Base-by-base conservation (phyloP, 2,888 invertebrate species). In the Theretra japonica region DNA sequence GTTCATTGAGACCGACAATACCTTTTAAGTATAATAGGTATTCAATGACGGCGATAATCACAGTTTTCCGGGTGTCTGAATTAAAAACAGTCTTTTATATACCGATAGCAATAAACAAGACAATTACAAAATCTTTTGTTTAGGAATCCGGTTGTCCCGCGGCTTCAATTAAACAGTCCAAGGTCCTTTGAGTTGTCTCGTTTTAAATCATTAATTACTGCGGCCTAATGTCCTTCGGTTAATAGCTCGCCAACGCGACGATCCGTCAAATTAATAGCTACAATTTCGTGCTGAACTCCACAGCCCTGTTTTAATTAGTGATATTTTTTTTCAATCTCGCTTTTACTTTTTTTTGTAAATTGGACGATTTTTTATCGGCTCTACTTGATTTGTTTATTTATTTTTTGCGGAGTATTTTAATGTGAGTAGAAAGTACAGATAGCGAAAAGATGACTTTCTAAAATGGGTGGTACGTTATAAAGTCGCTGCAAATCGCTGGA, bases 131-230 rank as follows among this genome's bases (percentile, higher is more conserved):
- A 65, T 65, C 17, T 30, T 23, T 65, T 48, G 23, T 65, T 65
- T 65, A 15, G 23, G 23, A 65, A 65, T 48, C 23, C 23, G 23
- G 48, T 21, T 41, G 8, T 15, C 41, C 48, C 15, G 21, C 15
- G 77, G 78, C 77, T 59, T 72, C 75, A 77, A 79, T 79, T 77
- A 79, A 69, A 58, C 73, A 56, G 73, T 60, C 71, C 72, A 57
- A 69, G 53, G 60, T 53, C 23, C 72, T 71, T 58, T 71, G 74
- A 71, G 48, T 57, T 70, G 69, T 73, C 78, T 74, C 74, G 74
- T 75, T 77, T 77, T 73, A 73, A 72, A 70, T 73, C 69, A 60
- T 74, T 73, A 72, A 65, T 73, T 79, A 65, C 74, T 77, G 73
- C 17, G 23, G 17, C 65, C 21, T 65, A 65, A 65, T 48, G 65